Evolutionary conservation across 2,888 invertebrate species (phyloP).

Genomic region (Ochropacha duplaris): DNA sequence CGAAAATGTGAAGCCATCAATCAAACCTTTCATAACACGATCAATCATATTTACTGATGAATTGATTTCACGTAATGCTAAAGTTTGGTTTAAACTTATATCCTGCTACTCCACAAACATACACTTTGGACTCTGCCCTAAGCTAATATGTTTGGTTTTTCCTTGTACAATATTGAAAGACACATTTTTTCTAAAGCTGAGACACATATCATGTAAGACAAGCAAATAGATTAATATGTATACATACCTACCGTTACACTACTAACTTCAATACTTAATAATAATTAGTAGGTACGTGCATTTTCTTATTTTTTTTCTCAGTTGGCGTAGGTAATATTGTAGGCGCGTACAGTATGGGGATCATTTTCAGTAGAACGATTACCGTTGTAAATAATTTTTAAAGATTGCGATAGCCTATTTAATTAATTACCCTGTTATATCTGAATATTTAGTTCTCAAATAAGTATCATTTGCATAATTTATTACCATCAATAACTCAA

Average conservation of each 20-base stretch:
- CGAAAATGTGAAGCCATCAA: slow-evolving; percentile 30
- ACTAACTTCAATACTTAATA: too few relatives aligned
- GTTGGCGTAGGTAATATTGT: too few relatives aligned
- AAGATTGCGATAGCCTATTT: too few relatives aligned
- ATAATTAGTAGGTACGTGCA: too few relatives aligned
- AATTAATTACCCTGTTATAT: neutral
- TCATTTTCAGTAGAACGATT: too few relatives aligned
- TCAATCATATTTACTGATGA: slow-evolving; percentile 47
- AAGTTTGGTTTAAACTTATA: slow-evolving; percentile 22
- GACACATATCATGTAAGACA: too few relatives aligned
- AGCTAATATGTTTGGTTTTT: neutral
- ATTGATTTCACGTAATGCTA: slow-evolving; percentile 45
- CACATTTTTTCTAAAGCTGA: slow-evolving; percentile 11
- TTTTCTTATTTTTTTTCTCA: too few relatives aligned
- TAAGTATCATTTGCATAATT: neutral
- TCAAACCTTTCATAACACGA: slow-evolving; percentile 23
- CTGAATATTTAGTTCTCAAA: neutral
- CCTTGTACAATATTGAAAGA: neutral
- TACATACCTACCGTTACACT: too few relatives aligned
- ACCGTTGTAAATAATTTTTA: too few relatives aligned
- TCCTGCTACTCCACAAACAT: neutral
- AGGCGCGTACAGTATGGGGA: too few relatives aligned
- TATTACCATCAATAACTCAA: neutral
- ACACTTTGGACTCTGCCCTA: slow-evolving; percentile 1
- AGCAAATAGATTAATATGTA: too few relatives aligned